Conservation (phyloP, 2,797 vertebrate genomes). For the Brachyalestes nurse region DNA sequence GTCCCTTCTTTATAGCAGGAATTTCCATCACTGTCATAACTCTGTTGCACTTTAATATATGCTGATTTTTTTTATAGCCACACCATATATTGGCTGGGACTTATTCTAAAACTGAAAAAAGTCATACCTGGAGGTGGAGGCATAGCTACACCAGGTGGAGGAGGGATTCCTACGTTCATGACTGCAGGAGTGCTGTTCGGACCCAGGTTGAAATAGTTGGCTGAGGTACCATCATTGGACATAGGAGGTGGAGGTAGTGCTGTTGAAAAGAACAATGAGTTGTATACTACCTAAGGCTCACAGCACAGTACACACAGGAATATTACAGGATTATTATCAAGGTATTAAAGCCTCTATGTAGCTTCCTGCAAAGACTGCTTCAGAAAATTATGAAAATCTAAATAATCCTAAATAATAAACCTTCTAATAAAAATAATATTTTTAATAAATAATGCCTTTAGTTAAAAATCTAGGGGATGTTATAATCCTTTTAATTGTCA, state of each 20-base stretch:
- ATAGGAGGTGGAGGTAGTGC: slow-evolving; percentile 92
- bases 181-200: slow-evolving; percentile 88
- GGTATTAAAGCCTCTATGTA: not conserved
- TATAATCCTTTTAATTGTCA: not conserved
- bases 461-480: not conserved
- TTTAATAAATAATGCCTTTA: not conserved
- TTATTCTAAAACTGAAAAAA: not conserved
- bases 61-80: not conserved
- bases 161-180: slow-evolving; percentile 92
- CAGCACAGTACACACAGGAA: not conserved
- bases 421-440: not conserved
- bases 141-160: slow-evolving; percentile 91
- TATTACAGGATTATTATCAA: not conserved
- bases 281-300: not conserved
- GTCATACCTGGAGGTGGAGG: slow-evolving; percentile 91
- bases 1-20: not conserved
- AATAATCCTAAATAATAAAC: not conserved
- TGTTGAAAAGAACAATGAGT: slow-evolving; percentile 60
- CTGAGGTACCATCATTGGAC: slow-evolving; percentile 90
- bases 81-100: not conserved
- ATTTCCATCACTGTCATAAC: not conserved
- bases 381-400: not conserved
- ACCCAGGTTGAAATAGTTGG: slow-evolving; percentile 97
- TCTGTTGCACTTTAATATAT: not conserved
- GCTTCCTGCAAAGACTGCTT: not conserved